These are phyloP conservation scores for Crioceris asparagi DNA, from an alignment of 2,888 invertebrate genomes.

Conservation along the genomic window DNA sequence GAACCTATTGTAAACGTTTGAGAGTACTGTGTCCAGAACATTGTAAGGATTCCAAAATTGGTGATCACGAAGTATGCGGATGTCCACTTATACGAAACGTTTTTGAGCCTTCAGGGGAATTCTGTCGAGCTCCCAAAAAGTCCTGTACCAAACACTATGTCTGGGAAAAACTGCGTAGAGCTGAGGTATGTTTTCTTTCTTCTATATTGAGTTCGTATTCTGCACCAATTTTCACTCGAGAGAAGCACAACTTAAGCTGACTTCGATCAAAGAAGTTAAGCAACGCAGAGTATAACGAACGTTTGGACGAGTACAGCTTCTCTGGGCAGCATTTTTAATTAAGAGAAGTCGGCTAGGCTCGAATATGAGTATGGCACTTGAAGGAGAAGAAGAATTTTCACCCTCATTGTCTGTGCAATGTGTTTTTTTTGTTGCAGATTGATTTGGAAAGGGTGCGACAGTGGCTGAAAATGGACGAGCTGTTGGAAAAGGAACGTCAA, in stretches of 20 bases:
- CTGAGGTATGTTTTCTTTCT: constrained; percentile 71
- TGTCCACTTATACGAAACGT: constrained; percentile 80
- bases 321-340: too few species aligned
- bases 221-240: too few species aligned
- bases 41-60: constrained; percentile 86
- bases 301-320: constrained; percentile 2
- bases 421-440: constrained; percentile 46
- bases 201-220: too few species aligned
- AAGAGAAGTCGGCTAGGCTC: too few species aligned
- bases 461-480: constrained; percentile 89
- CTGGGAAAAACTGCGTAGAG: constrained; percentile 90
- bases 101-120: constrained; percentile 74
- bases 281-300: too few species aligned
- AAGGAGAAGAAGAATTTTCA: too few species aligned
- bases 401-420: too few species aligned
- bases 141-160: constrained; percentile 84
- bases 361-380: too few species aligned
- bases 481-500: constrained; percentile 86
- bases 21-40: constrained; percentile 96
- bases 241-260: too few species aligned
- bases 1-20: constrained; percentile 91
- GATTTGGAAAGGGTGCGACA: constrained; percentile 88
- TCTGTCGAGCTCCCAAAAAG: constrained; percentile 82
- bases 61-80: constrained; percentile 82
- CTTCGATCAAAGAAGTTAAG: too few species aligned